Conservation (phyloP, 2,888 invertebrate species). For the Lasius fuliginosus region DNA sequence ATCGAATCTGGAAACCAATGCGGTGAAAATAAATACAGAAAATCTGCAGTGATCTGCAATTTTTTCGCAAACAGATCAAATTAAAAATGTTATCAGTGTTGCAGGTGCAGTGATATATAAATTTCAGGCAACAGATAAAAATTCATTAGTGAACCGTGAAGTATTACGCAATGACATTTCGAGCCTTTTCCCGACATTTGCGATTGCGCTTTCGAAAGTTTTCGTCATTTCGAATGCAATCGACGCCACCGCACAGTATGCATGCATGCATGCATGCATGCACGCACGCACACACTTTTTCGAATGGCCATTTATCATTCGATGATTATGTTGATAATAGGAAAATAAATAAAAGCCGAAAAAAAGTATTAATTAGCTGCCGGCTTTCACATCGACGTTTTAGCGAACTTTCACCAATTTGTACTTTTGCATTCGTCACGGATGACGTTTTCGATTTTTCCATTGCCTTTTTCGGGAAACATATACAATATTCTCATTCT, state of each 20-base stretch:
- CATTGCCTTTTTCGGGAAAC: conserved; percentile 21
- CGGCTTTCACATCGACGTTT: conserved; percentile 67
- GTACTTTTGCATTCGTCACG: conserved; percentile 12
- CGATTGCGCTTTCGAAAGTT: conserved; percentile 32
- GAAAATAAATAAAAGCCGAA: conserved; percentile 23
- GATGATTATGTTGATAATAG: conserved; percentile 47
- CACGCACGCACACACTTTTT: neutral
- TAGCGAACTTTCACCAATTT: conserved; percentile 67
- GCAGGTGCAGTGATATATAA: conserved; percentile 39
- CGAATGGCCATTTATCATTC: conserved; percentile 1
- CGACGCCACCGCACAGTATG: neutral
- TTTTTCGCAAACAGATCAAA: neutral
- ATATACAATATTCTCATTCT: conserved; percentile 20
- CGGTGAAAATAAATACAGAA: conserved; percentile 28
- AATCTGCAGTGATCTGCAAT: neutral
- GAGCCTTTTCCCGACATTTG: conserved; percentile 20
- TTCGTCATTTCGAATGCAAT: conserved; percentile 33
- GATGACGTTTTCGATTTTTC: conserved; percentile 45
- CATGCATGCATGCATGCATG: neutral
- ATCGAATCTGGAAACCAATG: conserved; percentile 8
- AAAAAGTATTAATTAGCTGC: conserved; percentile 70
- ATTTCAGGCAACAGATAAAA: conserved; percentile 25
- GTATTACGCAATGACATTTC: conserved; percentile 57
- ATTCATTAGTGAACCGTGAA: conserved; percentile 54
- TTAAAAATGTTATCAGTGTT: conserved; percentile 18